phyloP scores from a whole-genome alignment of 2,888 invertebrate species.

The Plebejus anna region DNA sequence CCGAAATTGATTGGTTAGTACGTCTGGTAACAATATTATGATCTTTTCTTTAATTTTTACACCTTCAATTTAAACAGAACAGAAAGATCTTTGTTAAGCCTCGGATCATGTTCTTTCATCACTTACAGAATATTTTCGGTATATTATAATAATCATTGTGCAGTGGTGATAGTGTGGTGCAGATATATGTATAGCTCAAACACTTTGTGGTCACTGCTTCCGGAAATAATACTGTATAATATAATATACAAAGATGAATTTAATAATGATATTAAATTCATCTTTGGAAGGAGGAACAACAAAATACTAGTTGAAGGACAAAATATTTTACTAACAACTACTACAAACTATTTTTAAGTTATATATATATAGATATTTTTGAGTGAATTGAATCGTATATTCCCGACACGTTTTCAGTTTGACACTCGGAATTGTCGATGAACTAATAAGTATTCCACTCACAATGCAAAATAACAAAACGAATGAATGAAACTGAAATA shows the following conservation, averaged over 20 bases:
- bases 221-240: neutral
- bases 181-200: neutral
- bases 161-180: no score
- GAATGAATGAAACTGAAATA: slow-evolving; percentile 26
- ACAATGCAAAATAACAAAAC: slow-evolving; percentile 10
- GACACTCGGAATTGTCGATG: slow-evolving; percentile 8
- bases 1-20: no score
- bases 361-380: neutral
- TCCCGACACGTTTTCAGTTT: slow-evolving; percentile 21
- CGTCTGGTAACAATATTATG: no score
- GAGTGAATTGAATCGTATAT: slow-evolving; percentile 20
- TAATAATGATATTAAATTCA: neutral
- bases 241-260: neutral
- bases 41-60: no score
- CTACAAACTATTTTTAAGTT: neutral
- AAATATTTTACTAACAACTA: neutral
- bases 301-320: neutral
- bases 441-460: slow-evolving; percentile 25
- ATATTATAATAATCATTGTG: no score
- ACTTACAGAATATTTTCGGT: no score
- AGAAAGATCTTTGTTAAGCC: no score
- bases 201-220: neutral
- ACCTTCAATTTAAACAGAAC: no score
- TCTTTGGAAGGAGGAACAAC: neutral
- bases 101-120: no score